Base-by-base conservation (phyloP, 2,888 invertebrate genomes). In the Tenodera sinensis region DNA sequence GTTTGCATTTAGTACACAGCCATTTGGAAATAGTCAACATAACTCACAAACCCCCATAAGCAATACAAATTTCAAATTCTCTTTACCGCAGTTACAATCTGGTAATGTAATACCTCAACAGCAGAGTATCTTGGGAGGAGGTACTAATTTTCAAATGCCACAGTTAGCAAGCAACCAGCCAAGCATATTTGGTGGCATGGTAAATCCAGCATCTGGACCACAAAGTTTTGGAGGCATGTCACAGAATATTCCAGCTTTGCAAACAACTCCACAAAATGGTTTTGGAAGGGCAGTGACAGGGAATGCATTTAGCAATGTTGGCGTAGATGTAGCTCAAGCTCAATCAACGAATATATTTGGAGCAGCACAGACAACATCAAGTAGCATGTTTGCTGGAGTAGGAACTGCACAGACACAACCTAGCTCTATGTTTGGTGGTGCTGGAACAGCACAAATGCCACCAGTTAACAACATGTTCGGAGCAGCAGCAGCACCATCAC, bases 171-270 rank as follows among this genome's bases (percentile, higher is more conserved):
- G 25, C 25, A 71, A 4, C 20, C 83, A 20, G 8, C 6, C 82
- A 20, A 87, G 82, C 87, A 30, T 87, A 30, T 89, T 89, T 83
- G 86, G 83, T 54, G 81, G 87, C 34, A 28, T 85, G 14, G 54
- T 12, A 20, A 85, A 34, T 25, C 28, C 42, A 30, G 14, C 71
- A 28, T 15, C 28, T 3, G 25, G 28, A 30, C 30, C 71, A 12
- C 27, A 28, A 42, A 20, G 47, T 12, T 54, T 54, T 86, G 28
- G 86, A 28, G 20, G 54, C 25, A 28, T 81, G 7, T 20, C 81
- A 15, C 86, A 86, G 25, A 47, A 86, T 20, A 20, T 83, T 54
- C 25, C 82, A 87, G 30, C 82, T 3, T 83, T 87, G 81, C 82
- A 87, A 9, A 27, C 25, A 27, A 2, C n/a, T 2, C 54, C n/a